Evolutionary conservation across 2,888 invertebrate species (phyloP), one percentile per base, ranked within the genome.

Genomic region (Heliconius cydno): DNA sequence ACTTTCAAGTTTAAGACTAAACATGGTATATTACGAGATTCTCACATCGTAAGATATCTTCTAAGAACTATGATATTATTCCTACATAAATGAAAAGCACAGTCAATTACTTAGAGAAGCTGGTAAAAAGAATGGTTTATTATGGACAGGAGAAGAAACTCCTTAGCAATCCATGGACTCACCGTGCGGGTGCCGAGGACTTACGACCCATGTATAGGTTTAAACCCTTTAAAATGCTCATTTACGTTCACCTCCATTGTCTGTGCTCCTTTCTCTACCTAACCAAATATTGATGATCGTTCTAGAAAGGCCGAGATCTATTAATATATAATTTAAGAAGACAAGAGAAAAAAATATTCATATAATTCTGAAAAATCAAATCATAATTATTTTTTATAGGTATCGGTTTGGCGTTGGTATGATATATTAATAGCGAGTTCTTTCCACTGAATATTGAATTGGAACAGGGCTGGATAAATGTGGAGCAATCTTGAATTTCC

Each of bases 401-500:
- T 76, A 65, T 75, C 22, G 41, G 52, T 57, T 52, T 78, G 30
- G 30, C 60, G 70, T 60, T 70, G 72, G 34, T 79, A 66, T 76
- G 65, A 41, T 60, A 41, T 72, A 79, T 76, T 73, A 79, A 79
- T 79, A 79, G 67, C 67, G 60, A 30, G 76, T 79, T 79, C 70
- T 77, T 76, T 73, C 68, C 68, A 80, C 41, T 74, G 79, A 77
- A 79, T 81, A 79, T 79, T 77, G 65, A 79, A 81, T 79, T 79
- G 79, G 77, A 81, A 79, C 80, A 79, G 76, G 70, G 72, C 57
- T 60, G 77, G 72, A 79, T 79, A 81, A 80, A 81, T 76, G 79
- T 77, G 80, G 63, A 77, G 67, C 72, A 83, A 85, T 81, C 81
- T 81, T 76, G 78, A 80, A 84, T 82, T 82, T 83, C 77, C 82